Conservation (phyloP, 1,140 invertebrate genomes). For the Euschistus heros region DNA sequence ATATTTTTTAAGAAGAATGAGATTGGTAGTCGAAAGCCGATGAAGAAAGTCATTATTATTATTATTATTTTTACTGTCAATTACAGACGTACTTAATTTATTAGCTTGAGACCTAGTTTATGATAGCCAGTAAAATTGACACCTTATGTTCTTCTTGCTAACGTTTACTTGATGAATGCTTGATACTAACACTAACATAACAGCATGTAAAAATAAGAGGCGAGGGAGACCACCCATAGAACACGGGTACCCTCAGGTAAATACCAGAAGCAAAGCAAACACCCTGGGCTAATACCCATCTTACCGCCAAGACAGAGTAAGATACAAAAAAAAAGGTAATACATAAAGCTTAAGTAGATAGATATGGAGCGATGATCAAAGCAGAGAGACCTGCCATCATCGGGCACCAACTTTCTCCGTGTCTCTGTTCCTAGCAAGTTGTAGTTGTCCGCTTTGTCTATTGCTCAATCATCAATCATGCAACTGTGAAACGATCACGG, state of each 20-base stretch:
- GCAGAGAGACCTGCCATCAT: conserved; percentile 12
- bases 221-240: neutral
- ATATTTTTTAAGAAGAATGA: too few species aligned
- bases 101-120: too few species aligned
- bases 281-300: neutral
- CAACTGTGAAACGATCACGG: too few species aligned
- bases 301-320: conserved; percentile 11
- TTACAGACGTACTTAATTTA: too few species aligned
- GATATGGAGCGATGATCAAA: conserved; percentile 4
- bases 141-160: too few species aligned
- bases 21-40: too few species aligned
- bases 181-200: too few species aligned
- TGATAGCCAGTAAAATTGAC: too few species aligned
- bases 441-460: neutral
- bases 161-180: too few species aligned
- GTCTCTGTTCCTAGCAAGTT: neutral
- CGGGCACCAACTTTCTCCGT: neutral
- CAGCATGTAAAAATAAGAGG: too few species aligned
- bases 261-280: neutral
- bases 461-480: neutral
- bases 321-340: neutral
- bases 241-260: conserved; percentile 2
- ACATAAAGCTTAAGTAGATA: neutral
- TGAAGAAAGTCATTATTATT: too few species aligned
- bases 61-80: too few species aligned